phyloP scores from a whole-genome alignment of 2,797 vertebrate species.

The Propithecus deckenii region DNA sequence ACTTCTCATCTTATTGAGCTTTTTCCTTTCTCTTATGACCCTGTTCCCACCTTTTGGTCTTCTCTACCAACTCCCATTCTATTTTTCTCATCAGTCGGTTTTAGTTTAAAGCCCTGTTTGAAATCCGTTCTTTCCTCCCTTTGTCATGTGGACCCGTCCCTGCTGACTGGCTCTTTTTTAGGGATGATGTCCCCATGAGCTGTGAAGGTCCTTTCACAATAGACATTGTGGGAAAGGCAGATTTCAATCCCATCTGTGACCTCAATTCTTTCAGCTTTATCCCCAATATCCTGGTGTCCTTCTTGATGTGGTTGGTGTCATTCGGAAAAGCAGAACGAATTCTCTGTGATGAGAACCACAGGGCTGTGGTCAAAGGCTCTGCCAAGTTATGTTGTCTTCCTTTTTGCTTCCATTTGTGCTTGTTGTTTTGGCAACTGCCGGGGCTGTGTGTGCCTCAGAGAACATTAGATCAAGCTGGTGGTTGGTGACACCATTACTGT shows the following conservation, averaged over 20 bases:
- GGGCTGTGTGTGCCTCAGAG: not conserved
- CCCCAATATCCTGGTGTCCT: not conserved
- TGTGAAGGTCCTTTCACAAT: constrained; percentile 34
- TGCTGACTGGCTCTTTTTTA: constrained; percentile 57
- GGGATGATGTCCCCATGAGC: not conserved
- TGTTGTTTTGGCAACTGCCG: constrained; percentile 36
- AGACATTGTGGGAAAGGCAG: constrained; percentile 56
- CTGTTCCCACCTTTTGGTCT: constrained; percentile 58
- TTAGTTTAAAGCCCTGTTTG: constrained; percentile 75
- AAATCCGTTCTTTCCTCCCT: constrained; percentile 64
- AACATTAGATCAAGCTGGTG: constrained; percentile 51
- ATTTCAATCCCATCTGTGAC: constrained; percentile 51
- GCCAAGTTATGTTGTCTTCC: not conserved
- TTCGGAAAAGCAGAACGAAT: constrained; percentile 23
- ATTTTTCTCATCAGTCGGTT: constrained; percentile 47
- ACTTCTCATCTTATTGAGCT: constrained; percentile 21
- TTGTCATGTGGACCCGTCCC: constrained; percentile 38
- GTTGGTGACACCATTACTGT: constrained; percentile 43
- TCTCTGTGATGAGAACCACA: constrained; percentile 36
- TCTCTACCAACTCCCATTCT: constrained; percentile 51
- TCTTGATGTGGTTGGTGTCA: not conserved
- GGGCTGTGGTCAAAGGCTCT: constrained; percentile 43
- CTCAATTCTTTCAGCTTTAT: constrained; percentile 54
- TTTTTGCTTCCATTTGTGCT: not conserved
- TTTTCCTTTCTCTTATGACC: constrained; percentile 19